Percentiles rank a stretch among this genome's conserved stretches.
Evolutionary conservation across 37 sponge, comb jelly and placozoan species (phyloP).

Genomic region (Chondrosia reniformis): DNA sequence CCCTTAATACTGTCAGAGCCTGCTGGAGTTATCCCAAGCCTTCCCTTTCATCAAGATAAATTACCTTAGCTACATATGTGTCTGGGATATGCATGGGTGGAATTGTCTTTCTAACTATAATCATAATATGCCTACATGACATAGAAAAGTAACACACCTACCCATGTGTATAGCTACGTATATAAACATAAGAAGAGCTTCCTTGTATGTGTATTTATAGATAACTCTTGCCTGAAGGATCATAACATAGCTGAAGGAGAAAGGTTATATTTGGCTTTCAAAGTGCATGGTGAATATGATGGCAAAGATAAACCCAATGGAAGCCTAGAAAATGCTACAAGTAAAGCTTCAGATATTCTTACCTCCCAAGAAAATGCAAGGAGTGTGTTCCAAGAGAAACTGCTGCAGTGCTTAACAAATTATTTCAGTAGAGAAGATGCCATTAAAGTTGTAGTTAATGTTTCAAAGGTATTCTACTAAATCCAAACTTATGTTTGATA

Average conservation of each 20-base stretch:
- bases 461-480: constrained; percentile 9
- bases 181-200: not conserved
- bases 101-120: not conserved
- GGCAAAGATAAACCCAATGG: not conserved
- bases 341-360: not conserved
- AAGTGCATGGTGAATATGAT: not conserved
- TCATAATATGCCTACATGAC: not conserved
- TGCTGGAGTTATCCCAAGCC: too few relatives aligned
- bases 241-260: constrained; percentile 1
- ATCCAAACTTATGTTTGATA: not conserved
- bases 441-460: constrained; percentile 1
- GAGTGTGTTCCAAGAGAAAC: not conserved
- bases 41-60: too few relatives aligned
- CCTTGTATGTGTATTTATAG: not conserved
- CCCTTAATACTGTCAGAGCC: too few relatives aligned
- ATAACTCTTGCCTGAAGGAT: not conserved
- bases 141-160: not conserved
- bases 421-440: constrained; percentile 28
- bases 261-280: constrained; percentile 18
- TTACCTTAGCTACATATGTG: too few relatives aligned
- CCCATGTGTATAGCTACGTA: not conserved
- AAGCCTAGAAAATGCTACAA: too few relatives aligned
- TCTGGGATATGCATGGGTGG: too few relatives aligned
- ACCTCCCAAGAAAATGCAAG: not conserved
- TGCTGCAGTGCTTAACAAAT: constrained; percentile 3